Evolutionary conservation across 2,888 invertebrate species (phyloP).

Genomic region (Lasioglossum lativentre): DNA sequence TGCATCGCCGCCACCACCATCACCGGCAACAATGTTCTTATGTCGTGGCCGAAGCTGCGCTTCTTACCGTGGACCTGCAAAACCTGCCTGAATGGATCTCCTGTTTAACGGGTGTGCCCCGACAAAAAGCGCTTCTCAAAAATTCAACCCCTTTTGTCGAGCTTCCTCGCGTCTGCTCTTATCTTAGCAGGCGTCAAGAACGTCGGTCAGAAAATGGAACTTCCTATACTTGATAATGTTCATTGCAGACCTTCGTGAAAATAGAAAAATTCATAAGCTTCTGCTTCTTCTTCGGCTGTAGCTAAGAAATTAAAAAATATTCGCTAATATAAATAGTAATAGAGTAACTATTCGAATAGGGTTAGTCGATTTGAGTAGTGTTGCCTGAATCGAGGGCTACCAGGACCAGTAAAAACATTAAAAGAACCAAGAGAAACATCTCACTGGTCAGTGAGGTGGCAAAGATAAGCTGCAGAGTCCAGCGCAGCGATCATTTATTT

Average conservation of each 20-base stretch:
- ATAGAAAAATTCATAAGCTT: background rate
- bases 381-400: background rate
- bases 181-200: background rate
- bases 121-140: conserved; percentile 10
- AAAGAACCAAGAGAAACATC: background rate
- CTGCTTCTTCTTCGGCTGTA: background rate
- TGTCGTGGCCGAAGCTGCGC: conserved; percentile 79
- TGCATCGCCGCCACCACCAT: conserved; percentile 71
- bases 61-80: conserved; percentile 71
- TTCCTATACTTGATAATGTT: background rate
- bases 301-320: background rate
- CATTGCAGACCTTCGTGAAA: background rate
- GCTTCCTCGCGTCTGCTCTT: too few species aligned
- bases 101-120: conserved; percentile 65
- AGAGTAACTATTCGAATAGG: background rate
- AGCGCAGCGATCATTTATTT: conserved; percentile 55
- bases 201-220: background rate
- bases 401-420: background rate
- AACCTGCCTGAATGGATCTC: conserved; percentile 62
- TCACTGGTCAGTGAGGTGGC: conserved; percentile 1
- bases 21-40: conserved; percentile 80
- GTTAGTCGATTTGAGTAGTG: background rate
- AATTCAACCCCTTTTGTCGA: background rate
- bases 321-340: background rate
- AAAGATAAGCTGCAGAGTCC: conserved; percentile 8